These are phyloP conservation scores for Lamprologus ornatipinnis DNA, from an alignment of 2,113 vertebrate species.

Conservation along the genomic window DNA sequence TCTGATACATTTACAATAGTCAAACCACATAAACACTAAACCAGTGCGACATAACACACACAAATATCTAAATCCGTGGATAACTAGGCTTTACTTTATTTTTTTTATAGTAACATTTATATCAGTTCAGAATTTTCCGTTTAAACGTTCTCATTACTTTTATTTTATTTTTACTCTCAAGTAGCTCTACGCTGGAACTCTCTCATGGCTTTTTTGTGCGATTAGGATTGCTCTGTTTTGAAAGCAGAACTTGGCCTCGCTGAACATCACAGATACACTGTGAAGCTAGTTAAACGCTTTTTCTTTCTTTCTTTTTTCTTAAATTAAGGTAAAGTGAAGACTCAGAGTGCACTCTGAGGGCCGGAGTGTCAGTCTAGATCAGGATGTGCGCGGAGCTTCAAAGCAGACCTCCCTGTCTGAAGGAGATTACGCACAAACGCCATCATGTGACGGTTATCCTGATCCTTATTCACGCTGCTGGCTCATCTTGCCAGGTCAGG, in stretches of 20 bases:
- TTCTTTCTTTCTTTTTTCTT: background rate
- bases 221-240: background rate
- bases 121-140: background rate
- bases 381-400: slow-evolving; percentile 15
- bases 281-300: background rate
- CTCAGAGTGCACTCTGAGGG: background rate
- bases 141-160: background rate
- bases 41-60: background rate
- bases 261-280: background rate
- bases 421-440: slow-evolving; percentile 37
- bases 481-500: background rate
- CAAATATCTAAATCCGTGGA: background rate
- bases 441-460: slow-evolving; percentile 48
- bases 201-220: background rate
- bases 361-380: slow-evolving; percentile 29
- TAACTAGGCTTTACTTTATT: background rate
- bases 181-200: background rate
- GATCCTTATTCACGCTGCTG: slow-evolving; percentile 20
- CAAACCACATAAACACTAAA: background rate
- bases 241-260: background rate
- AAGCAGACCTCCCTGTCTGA: slow-evolving; percentile 34
- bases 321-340: background rate
- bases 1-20: background rate
- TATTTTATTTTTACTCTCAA: background rate
- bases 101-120: background rate